phyloP scores from a whole-genome alignment of 1,140 invertebrate species.

The Ceratina australensis region DNA sequence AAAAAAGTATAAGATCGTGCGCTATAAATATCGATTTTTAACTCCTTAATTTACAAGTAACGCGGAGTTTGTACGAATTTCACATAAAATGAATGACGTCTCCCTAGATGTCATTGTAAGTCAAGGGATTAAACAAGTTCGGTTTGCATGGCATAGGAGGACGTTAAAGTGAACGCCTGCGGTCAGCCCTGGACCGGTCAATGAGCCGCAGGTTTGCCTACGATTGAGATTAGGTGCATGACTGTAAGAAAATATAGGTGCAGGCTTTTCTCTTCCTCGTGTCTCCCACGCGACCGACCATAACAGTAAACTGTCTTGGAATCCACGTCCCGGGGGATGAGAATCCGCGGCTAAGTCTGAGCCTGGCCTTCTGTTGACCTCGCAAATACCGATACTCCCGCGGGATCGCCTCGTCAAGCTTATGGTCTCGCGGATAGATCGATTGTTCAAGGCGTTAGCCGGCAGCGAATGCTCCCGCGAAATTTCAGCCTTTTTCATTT shows the following conservation, averaged over 20 bases:
- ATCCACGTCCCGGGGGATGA: conserved; percentile 61
- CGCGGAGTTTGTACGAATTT: no score
- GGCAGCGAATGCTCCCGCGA: conserved; percentile 13
- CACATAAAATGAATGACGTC: no score
- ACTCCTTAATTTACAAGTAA: no score
- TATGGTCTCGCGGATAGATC: conserved; percentile 49
- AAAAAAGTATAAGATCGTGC: no score
- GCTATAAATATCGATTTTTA: conserved; percentile 24
- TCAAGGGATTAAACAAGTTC: no score
- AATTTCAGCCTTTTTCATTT: no score
- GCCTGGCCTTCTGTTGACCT: conserved; percentile 54
- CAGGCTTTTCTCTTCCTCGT: conserved; percentile 55
- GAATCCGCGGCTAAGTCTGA: conserved; percentile 49
- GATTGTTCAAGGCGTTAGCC: conserved; percentile 8
- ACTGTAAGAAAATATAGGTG: conserved; percentile 57
- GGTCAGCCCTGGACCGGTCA: conserved; percentile 53
- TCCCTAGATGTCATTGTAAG: no score
- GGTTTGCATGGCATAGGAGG: no score
- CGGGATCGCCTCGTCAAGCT: conserved; percentile 48
- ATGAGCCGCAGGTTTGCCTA: conserved; percentile 54
- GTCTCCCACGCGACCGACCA: conserved; percentile 43
- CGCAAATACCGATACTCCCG: conserved; percentile 59
- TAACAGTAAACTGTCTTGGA: conserved; percentile 62
- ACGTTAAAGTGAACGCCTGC: conserved; percentile 55
- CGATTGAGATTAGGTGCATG: conserved; percentile 64